Base-by-base conservation (phyloP, 2,888 invertebrate genomes). In the Byasa hedistus region DNA sequence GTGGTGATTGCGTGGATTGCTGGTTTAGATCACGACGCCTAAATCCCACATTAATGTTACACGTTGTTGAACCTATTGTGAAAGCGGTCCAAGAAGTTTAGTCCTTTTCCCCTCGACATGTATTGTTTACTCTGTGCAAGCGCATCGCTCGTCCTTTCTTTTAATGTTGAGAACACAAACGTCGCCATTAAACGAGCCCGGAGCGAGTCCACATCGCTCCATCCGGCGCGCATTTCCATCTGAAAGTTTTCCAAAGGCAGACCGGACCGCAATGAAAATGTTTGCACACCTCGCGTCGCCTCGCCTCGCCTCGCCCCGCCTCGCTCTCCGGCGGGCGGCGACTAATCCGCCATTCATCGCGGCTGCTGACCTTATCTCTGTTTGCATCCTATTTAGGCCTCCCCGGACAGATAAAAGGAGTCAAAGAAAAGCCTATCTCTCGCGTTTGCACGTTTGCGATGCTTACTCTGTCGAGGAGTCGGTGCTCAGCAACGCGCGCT, bases 381-480 rank as follows among this genome's bases (percentile, higher is more conserved):
- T 90, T 91, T 91, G 86, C 89, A 90, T 90, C 89, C 85, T 88
- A 87, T 91, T 91, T 89, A 90, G 78, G 81, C 77, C 82, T 83
- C 81, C 85, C 82, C 79, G 85, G 84, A 85, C 85, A 83, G 82
- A 82, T 86, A 86, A 85, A 85, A 84, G 85, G 84, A 88, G 82
- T 88, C 88, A 89, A 89, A 89, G 89, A 87, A 85, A 86, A 80
- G 85, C 84, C 89, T 88, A 90, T 90, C 87, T 89, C 80, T 76
- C 77, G 78, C 83, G 85, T 87, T 89, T 89, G 83, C 87, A 84
- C 86, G 81, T 88, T 88, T 89, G 84, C 86, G 80, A 75, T 81
- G 83, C 82, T 81, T 81, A 83, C 83, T 83, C 74, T 72, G 73
- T 78, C 71, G 73, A 75, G 72, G 68, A 55, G 62, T 66, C 48